These are phyloP conservation scores for Fregata magnificens DNA, from an alignment of 2,113 vertebrate genomes.

Conservation along the genomic window DNA sequence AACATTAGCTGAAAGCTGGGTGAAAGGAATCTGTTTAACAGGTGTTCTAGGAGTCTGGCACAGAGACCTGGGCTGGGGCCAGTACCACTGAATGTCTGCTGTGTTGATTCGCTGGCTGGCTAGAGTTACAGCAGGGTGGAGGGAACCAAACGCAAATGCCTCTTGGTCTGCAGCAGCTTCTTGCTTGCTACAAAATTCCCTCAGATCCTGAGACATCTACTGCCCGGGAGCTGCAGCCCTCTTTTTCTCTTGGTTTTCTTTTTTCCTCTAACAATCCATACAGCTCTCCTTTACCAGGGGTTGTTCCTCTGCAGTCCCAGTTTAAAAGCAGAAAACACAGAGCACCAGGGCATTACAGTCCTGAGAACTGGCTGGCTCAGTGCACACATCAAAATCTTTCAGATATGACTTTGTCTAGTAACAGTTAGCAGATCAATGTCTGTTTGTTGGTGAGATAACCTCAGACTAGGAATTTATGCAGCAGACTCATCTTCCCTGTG, in stretches of 20 bases:
- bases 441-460: constrained; percentile 27
- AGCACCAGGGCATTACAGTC: background rate
- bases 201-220: background rate
- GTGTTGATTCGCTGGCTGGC: constrained; percentile 51
- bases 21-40: constrained; percentile 73
- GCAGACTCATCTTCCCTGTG: background rate
- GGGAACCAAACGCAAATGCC: constrained; percentile 21
- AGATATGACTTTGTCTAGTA: background rate
- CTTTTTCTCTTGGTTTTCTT: background rate
- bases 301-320: background rate
- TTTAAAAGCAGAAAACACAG: background rate
- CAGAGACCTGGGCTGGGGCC: constrained; percentile 40
- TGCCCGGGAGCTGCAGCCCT: background rate
- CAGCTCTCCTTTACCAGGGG: background rate
- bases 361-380: background rate
- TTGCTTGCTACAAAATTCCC: constrained; percentile 45
- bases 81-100: constrained; percentile 70
- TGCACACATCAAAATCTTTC: constrained; percentile 42
- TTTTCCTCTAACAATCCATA: background rate
- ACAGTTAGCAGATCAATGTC: background rate
- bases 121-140: constrained; percentile 49
- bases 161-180: constrained; percentile 16
- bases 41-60: constrained; percentile 73
- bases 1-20: constrained; percentile 55
- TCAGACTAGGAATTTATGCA: constrained; percentile 55